These are phyloP conservation scores for Dendrolimus kikuchii DNA, from an alignment of 1,140 invertebrate species.

Conservation along the genomic window DNA sequence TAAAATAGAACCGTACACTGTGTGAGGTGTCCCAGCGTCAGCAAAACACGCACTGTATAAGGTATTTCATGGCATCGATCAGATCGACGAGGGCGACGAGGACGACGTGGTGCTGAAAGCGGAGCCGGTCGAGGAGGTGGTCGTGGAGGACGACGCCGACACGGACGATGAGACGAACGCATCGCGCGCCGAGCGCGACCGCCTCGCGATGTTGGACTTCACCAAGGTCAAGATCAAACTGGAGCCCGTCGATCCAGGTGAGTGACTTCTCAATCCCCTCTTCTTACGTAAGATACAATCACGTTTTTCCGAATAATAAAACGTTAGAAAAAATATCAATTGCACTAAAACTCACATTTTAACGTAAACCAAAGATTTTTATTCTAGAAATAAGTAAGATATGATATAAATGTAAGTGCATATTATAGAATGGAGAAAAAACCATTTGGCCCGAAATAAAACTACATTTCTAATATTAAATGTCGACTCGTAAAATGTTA, in stretches of 20 bases:
- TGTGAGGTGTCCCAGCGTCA: too few relatives aligned
- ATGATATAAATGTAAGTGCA: too few relatives aligned
- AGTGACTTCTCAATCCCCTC: slow-evolving; percentile 19
- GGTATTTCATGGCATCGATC: not conserved
- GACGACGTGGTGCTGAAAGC: slow-evolving; percentile 75
- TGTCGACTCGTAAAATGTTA: too few relatives aligned
- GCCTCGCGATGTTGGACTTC: slow-evolving; percentile 60
- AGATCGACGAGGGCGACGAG: slow-evolving; percentile 33
- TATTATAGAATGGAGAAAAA: too few relatives aligned
- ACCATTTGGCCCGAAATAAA: too few relatives aligned
- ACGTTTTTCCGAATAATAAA: not conserved
- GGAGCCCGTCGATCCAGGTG: slow-evolving; percentile 76
- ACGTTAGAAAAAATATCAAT: too few relatives aligned
- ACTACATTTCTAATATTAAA: too few relatives aligned
- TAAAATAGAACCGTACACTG: too few relatives aligned
- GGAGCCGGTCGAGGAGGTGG: slow-evolving; percentile 67
- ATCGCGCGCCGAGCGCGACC: slow-evolving; percentile 44
- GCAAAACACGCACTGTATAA: too few relatives aligned
- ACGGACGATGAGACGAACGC: slow-evolving; percentile 63
- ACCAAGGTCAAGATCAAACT: slow-evolving; percentile 73
- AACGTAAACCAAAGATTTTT: too few relatives aligned
- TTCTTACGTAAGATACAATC: not conserved
- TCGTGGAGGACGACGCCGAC: slow-evolving; percentile 69
- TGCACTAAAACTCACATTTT: too few relatives aligned
- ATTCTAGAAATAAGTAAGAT: too few relatives aligned